Conservation (phyloP, 2,888 invertebrate species). For the Oscheius sp. region DNA sequence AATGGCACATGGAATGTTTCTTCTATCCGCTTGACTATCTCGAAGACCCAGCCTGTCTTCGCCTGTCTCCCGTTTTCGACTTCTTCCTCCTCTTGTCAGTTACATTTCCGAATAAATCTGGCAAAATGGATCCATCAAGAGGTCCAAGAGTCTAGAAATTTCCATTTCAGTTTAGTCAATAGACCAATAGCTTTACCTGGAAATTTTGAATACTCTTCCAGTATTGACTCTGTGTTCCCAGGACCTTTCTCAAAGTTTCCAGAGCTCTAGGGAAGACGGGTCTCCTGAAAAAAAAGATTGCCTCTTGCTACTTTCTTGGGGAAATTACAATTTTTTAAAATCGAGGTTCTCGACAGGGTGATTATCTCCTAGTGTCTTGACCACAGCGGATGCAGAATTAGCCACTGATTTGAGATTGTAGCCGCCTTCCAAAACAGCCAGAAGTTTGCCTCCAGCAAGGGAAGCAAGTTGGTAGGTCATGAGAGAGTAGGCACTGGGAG, state of each 20-base stretch:
- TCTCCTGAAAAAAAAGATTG: slow-evolving; percentile 3
- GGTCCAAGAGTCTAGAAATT: too few species aligned
- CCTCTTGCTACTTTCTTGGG: background rate
- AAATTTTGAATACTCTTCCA: slow-evolving; percentile 46
- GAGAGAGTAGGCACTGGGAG: slow-evolving; percentile 89
- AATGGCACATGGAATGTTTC: too few species aligned
- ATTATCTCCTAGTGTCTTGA: slow-evolving; percentile 39
- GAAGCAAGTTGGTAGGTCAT: slow-evolving; percentile 87
- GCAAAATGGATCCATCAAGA: too few species aligned
- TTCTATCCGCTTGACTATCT: too few species aligned
- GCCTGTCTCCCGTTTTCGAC: too few species aligned
- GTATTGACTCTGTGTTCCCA: slow-evolving; percentile 36
- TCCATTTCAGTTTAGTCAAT: too few species aligned
- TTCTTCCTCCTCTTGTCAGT: too few species aligned
- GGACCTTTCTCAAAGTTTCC: slow-evolving; percentile 39
- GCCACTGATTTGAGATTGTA: slow-evolving; percentile 45
- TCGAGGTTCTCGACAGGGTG: background rate
- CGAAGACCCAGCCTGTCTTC: too few species aligned
- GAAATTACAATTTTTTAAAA: background rate
- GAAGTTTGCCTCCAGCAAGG: slow-evolving; percentile 85
- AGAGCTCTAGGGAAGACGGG: slow-evolving; percentile 13
- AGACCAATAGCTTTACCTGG: slow-evolving; percentile 40
- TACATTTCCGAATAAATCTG: too few species aligned
- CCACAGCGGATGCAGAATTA: slow-evolving; percentile 41
- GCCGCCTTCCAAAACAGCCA: slow-evolving; percentile 89